Evolutionary conservation across 2,888 invertebrate species (phyloP).

Genomic region (Polydrusus tereticollis): DNA sequence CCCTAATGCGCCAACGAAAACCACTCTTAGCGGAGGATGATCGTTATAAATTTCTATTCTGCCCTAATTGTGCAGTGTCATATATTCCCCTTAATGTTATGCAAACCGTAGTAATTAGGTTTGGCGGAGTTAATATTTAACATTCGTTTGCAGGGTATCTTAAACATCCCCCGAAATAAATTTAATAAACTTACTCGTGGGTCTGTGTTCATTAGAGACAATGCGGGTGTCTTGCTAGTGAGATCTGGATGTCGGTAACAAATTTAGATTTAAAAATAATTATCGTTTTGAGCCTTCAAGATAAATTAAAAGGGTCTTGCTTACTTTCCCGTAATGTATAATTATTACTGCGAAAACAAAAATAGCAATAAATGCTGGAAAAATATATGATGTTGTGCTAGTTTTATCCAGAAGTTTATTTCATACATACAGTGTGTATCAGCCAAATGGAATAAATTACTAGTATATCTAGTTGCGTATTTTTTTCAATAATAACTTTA

Average conservation of each 20-base stretch:
- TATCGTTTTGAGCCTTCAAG: background rate
- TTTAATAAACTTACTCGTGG: background rate
- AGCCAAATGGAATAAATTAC: no score
- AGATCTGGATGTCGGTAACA: no score
- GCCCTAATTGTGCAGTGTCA: conserved; percentile 33
- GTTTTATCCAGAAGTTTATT: no score
- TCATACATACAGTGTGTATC: no score
- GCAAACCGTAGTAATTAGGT: conserved; percentile 29
- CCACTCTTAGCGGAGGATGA: conserved; percentile 24
- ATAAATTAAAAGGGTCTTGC: no score
- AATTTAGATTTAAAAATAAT: background rate
- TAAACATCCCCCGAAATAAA: background rate
- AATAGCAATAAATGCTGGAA: no score
- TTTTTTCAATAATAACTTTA: no score
- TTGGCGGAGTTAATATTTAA: conserved; percentile 14
- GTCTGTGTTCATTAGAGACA: background rate
- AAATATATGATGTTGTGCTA: no score
- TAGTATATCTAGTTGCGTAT: no score
- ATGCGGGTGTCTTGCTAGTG: background rate
- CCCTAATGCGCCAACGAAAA: conserved; percentile 35
- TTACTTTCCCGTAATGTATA: no score
- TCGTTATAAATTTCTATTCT: conserved; percentile 38
- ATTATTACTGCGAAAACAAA: no score
- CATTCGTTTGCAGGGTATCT: conserved; percentile 7
- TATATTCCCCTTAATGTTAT: conserved; percentile 25